Evolutionary conservation across 1,140 invertebrate genomes (phyloP), one percentile per base, ranked within the genome.

Genomic region (Drosophila bocki): DNA sequence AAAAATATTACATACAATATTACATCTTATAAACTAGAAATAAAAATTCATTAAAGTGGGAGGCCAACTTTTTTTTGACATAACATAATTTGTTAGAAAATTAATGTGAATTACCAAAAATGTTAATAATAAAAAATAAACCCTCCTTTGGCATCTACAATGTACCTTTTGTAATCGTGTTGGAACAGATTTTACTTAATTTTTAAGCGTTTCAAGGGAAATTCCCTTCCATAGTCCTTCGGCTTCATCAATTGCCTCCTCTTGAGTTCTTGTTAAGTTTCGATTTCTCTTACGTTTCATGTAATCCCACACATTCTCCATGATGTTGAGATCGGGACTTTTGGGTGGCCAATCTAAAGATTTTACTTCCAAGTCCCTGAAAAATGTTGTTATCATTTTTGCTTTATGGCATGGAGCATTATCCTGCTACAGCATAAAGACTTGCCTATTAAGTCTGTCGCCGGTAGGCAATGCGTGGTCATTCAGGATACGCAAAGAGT

Each of bases 371-470:
- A 37, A 37, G 9, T 37, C 39, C 56, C 7, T 45, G 3, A 59
- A 59, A 17, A 33, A 59, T 2, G 0, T 29, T 0, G 12, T 45
- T 3, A 45, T 45, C 11, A 58, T 47, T 45, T 44, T 22, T 5
- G 9, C 57, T 35, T 59, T 47, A 4, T 47, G 42, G 11, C 44
- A 60, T n/a, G 58, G 33, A n/a, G 33, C 32, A 29, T 60, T 72
- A 41, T 64, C 60, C 53, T 72, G 69, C 33, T 72, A 54, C 32
- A 72, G 39, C 19, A 64, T 70, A 62, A 62, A 57, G 32, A n/a
- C 37, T 33, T 50, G 29, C 32, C 45, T 19, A 51, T 58, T 42
- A 33, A 58, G 37, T 29, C 26, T 57, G 29, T 72, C 59, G 4
- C 69, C 60, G 12, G 53, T 44, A 41, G 11, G 13, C 47, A 59